Evolutionary conservation across 2,888 invertebrate species (phyloP).

Genomic region (Ornithoptera priamus): DNA sequence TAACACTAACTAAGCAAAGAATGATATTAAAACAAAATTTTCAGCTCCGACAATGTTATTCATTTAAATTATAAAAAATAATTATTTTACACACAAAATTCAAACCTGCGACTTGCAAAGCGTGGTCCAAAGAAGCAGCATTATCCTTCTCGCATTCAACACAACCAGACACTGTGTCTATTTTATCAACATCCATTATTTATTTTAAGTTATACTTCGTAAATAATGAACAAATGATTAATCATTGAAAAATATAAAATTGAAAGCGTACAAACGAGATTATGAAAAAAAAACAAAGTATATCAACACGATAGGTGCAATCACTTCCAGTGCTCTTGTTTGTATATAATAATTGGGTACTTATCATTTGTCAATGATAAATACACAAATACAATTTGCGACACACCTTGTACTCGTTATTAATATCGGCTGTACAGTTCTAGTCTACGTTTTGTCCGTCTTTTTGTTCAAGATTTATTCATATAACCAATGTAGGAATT

Average conservation of each 20-base stretch:
- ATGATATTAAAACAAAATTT: neutral
- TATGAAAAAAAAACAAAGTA: neutral
- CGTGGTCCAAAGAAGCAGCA: slow-evolving; percentile 23
- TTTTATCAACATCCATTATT: slow-evolving; percentile 13
- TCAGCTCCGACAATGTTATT: neutral
- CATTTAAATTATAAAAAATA: neutral
- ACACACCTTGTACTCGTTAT: no score
- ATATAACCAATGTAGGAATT: no score
- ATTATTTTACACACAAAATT: neutral
- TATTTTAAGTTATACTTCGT: neutral
- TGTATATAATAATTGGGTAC: neutral
- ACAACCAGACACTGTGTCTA: slow-evolving; percentile 8
- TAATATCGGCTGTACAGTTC: no score
- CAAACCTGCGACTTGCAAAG: slow-evolving; percentile 26
- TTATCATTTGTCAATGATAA: neutral
- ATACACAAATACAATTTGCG: no score
- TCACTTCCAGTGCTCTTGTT: neutral
- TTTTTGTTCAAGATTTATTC: no score
- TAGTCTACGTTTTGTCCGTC: no score
- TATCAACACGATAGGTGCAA: neutral
- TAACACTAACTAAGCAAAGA: neutral
- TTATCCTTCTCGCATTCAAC: slow-evolving; percentile 9
- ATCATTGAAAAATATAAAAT: neutral
- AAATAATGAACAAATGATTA: neutral
- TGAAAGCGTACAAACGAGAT: neutral